Conservation (phyloP, 2,888 invertebrate genomes). For the Dolichomitus sp. region DNA sequence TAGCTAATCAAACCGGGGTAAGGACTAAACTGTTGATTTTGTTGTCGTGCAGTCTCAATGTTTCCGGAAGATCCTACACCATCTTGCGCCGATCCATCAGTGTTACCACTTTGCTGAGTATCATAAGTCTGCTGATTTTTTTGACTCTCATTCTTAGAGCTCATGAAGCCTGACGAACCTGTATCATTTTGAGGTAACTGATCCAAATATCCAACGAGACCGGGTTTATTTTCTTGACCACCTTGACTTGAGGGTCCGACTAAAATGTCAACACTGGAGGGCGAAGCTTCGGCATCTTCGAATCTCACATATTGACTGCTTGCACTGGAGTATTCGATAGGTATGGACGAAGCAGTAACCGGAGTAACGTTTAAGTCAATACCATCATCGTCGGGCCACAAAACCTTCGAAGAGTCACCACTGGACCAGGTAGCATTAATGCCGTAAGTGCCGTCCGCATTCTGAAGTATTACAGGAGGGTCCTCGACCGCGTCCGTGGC, state of each 20-base stretch:
- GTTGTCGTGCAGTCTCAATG: conserved; percentile 24
- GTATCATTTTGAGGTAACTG: conserved; percentile 26
- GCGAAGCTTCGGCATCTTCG: conserved; percentile 24
- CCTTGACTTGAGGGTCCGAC: not conserved
- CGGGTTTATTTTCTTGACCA: conserved; percentile 1
- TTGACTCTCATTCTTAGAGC: conserved; percentile 34
- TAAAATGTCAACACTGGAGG: conserved; percentile 9
- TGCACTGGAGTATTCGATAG: conserved; percentile 20
- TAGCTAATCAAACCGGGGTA: conserved; percentile 54
- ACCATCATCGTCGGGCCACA: conserved; percentile 41
- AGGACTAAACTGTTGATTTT: conserved; percentile 18
- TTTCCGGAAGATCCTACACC: not conserved
- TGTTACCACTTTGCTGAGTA: not conserved
- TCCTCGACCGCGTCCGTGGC: conserved; percentile 53
- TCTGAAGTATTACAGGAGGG: conserved; percentile 66
- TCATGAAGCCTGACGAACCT: not conserved
- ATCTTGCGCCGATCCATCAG: conserved; percentile 1
- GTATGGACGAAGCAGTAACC: conserved; percentile 27
- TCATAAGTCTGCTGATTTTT: conserved; percentile 11
- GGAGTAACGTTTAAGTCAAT: conserved; percentile 23
- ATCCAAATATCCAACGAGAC: conserved; percentile 22
- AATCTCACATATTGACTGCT: conserved; percentile 38
- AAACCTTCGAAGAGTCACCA: conserved; percentile 36
- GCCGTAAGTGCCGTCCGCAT: conserved; percentile 68
- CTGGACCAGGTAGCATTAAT: conserved; percentile 62